phyloP scores from a whole-genome alignment of 2,113 vertebrate genomes.

The Ornithorhynchus anatinus region DNA sequence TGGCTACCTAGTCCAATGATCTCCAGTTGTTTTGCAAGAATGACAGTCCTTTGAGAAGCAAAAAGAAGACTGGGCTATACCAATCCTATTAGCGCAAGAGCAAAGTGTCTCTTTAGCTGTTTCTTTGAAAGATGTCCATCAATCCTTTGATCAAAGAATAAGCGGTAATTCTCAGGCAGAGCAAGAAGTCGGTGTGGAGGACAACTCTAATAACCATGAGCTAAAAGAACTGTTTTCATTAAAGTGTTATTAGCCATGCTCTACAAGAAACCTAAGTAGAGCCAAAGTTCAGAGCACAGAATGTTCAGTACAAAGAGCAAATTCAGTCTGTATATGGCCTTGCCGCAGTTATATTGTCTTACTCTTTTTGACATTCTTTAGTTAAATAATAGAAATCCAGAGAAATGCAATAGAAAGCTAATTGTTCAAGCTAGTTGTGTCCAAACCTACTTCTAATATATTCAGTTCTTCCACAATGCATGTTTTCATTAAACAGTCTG shows the following conservation, averaged over 20 bases:
- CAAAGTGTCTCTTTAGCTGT: slow-evolving; percentile 1
- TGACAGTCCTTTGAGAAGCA: too few species aligned
- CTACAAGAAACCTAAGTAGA: slow-evolving; percentile 57
- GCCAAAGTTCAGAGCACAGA: slow-evolving; percentile 64
- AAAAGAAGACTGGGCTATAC: too few species aligned
- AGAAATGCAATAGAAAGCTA: too few species aligned
- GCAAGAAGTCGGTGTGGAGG: slow-evolving; percentile 43
- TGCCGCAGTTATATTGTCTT: too few species aligned
- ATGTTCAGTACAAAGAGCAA: slow-evolving; percentile 26
- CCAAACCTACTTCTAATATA: too few species aligned
- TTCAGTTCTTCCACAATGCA: too few species aligned
- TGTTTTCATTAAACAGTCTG: too few species aligned
- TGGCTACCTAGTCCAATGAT: too few species aligned
- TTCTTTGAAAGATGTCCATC: slow-evolving; percentile 20
- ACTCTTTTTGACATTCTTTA: too few species aligned
- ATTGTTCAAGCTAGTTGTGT: too few species aligned
- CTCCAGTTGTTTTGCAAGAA: too few species aligned
- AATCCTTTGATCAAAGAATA: slow-evolving; percentile 44
- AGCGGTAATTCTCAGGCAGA: slow-evolving; percentile 38
- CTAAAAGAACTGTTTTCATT: slow-evolving; percentile 33
- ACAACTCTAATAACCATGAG: slow-evolving; percentile 12
- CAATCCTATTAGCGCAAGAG: background rate
- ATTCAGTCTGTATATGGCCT: slow-evolving; percentile 14
- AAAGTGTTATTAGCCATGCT: slow-evolving; percentile 57
- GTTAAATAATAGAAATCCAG: too few species aligned